phyloP scores from a whole-genome alignment of 30 jellyfish, hydroid and myxozoan genomes.

The Kudoa iwatai region DNA sequence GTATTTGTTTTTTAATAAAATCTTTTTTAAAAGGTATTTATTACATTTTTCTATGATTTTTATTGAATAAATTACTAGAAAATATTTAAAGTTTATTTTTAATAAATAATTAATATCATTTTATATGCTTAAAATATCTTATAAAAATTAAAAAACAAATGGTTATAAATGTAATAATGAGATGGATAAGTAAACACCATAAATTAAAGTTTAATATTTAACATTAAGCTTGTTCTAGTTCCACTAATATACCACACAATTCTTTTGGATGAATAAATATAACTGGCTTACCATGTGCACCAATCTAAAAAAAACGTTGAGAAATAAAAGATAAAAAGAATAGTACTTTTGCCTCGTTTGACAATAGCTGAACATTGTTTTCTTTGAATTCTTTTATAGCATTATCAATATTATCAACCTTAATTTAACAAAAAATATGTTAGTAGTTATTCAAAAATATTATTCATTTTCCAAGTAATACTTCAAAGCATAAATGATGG shows the following conservation, averaged over 20 bases:
- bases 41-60: too few relatives aligned
- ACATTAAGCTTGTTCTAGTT: constrained; percentile 30
- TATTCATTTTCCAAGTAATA: too few relatives aligned
- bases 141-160: too few relatives aligned
- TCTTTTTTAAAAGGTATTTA: too few relatives aligned
- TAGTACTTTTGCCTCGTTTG: constrained; percentile 32
- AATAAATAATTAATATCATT: too few relatives aligned
- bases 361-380: constrained; percentile 21
- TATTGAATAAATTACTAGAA: too few relatives aligned
- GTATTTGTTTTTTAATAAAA: too few relatives aligned
- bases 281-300: constrained; percentile 90
- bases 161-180: too few relatives aligned
- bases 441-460: background rate
- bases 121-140: too few relatives aligned
- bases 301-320: constrained; percentile 8
- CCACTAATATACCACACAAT: constrained; percentile 64
- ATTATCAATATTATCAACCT: constrained; percentile 21
- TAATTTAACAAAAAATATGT: background rate
- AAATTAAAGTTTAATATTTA: too few relatives aligned
- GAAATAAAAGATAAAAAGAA: background rate
- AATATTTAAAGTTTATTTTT: too few relatives aligned
- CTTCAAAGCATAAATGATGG: constrained; percentile 71
- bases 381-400: constrained; percentile 45
- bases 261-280: constrained; percentile 80
- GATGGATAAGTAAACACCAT: too few relatives aligned